These are phyloP conservation scores for Tychaedon coryphoeus DNA, from an alignment of 2,113 vertebrate genomes.

Conservation along the genomic window DNA sequence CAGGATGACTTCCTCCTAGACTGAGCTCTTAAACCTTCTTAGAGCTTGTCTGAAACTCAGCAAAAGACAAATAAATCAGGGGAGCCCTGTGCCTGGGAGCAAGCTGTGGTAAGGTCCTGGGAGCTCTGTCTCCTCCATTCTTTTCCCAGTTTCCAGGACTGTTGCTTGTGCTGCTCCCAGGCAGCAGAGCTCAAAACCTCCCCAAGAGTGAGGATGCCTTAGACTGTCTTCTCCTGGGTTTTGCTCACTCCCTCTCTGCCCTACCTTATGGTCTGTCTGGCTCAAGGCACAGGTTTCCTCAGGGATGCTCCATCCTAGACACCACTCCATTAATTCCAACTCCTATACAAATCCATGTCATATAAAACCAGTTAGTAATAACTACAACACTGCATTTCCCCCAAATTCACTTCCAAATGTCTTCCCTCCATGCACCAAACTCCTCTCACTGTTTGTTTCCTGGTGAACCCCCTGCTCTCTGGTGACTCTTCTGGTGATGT, in stretches of 20 bases:
- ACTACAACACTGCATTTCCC: neutral
- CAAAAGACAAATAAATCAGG: neutral
- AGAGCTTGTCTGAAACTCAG: neutral
- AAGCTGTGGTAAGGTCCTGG: neutral
- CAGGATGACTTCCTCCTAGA: neutral
- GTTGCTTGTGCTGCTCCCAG: neutral
- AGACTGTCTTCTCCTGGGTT: neutral
- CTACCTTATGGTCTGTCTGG: neutral
- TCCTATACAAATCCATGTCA: neutral
- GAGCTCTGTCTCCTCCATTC: neutral
- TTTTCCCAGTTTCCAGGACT: neutral
- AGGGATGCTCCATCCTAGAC: neutral
- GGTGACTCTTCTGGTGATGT: neutral
- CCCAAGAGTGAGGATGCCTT: neutral
- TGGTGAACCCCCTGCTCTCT: neutral
- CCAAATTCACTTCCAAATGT: neutral
- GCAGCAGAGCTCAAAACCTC: neutral
- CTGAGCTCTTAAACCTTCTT: neutral
- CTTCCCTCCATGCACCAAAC: neutral
- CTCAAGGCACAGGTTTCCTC: neutral
- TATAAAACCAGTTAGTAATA: neutral
- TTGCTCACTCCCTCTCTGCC: neutral
- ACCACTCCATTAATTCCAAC: neutral
- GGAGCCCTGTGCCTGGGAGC: neutral
- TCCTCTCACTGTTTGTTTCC: neutral